Evolutionary conservation across 2,888 invertebrate genomes (phyloP), one percentile per base, ranked within the genome.

Genomic region (Euclidia mi): DNA sequence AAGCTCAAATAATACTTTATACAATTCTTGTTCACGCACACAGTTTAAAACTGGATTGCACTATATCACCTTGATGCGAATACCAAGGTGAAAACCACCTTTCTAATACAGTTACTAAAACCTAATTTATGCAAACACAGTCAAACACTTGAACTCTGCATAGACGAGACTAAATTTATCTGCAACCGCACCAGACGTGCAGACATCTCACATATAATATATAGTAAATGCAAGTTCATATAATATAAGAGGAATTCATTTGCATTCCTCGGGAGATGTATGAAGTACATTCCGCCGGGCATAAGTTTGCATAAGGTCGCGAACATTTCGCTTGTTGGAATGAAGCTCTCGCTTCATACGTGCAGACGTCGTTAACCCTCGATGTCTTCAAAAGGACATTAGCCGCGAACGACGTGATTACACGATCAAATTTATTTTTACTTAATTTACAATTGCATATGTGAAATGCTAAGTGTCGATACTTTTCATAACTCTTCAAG

Each of bases 341-440:
- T 57, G 37, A 55, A 66, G 53, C 42, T 25, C 46, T 51, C 49
- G 40, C 48, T 48, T 57, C 20, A 51, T 56, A 55, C 60, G 42
- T 55, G 37, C 42, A 55, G 56, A 61, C 53, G 53, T 71, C 68
- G 58, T 71, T 67, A 64, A 55, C 57, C 50, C 48, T 37, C 40
- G 40, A 58, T 41, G 41, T 35, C 53, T 38, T 58, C 55, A 56
- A 44, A 44, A 47, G 28, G 53, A 56, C 56, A 59, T 66, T 63
- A 70, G 71, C 71, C 50, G 59, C 40, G 51, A 50, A 71, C 56
- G 56, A 56, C 41, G 63, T 62, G 69, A 62, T 65, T 65, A 66
- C 43, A 44, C 35, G 56, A 43, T 31, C 35, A 56, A 68, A 69
- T 65, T 69, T 60, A 65, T 58, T 45, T 48, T 48, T 32, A 9